These are phyloP conservation scores for Umimayanthus kanabou DNA, from an alignment of 92 coral and sea anemone genomes.

Conservation along the genomic window DNA sequence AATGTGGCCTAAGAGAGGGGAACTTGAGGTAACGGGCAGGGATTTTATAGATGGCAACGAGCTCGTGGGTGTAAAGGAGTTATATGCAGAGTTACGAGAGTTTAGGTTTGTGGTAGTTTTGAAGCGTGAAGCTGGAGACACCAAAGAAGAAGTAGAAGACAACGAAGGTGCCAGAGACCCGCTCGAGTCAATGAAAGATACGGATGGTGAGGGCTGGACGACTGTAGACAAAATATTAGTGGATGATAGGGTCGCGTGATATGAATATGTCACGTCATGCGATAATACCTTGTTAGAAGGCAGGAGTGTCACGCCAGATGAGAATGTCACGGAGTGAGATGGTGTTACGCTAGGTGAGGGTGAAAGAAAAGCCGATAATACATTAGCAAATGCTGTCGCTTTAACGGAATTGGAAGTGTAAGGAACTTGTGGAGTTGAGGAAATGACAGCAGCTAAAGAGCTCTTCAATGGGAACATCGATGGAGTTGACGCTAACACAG, in stretches of 20 bases:
- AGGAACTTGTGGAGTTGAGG: background rate
- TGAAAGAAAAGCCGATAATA: background rate
- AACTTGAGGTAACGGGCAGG: background rate
- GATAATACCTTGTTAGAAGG: background rate
- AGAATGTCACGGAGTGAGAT: background rate
- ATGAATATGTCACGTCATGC: background rate
- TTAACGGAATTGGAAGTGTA: background rate
- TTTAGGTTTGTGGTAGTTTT: background rate
- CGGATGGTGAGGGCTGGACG: background rate
- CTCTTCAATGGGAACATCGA: background rate
- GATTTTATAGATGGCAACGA: background rate
- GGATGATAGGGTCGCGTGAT: background rate
- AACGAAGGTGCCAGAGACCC: background rate
- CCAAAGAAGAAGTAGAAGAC: background rate
- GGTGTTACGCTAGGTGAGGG: background rate
- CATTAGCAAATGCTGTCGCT: background rate
- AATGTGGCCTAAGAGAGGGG: background rate
- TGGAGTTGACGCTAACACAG: background rate
- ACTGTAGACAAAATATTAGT: background rate
- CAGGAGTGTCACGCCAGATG: no score
- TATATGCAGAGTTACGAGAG: background rate
- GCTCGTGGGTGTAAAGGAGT: background rate
- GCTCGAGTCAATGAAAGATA: background rate
- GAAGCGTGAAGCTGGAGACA: background rate
- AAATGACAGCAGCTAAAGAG: background rate